Conservation (phyloP, 2,113 vertebrate species). For the Macrotis lagotis region DNA sequence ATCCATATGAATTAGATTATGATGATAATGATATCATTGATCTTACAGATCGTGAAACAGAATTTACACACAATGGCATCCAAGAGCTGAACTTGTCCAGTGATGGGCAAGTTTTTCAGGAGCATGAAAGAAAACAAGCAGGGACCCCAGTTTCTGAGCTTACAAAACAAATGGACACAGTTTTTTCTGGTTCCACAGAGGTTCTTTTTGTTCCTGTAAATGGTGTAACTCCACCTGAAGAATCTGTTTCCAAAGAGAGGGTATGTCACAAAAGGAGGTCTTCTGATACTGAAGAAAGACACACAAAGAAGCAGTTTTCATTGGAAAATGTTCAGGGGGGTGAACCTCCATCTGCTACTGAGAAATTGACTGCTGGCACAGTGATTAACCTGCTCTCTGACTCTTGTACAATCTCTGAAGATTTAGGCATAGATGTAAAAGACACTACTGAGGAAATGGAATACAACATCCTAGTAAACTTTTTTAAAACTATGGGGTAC, state of each 20-base stretch:
- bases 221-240: constrained; percentile 44
- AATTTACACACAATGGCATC: constrained; percentile 12
- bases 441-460: constrained; percentile 94
- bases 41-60: constrained; percentile 51
- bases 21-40: constrained; percentile 48
- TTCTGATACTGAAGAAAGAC: constrained; percentile 92
- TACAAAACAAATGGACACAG: constrained; percentile 90
- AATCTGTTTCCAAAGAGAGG: constrained; percentile 84
- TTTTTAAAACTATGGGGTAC: constrained; percentile 99
- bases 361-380: constrained; percentile 55
- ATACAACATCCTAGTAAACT: constrained; percentile 96
- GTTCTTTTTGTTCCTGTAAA: constrained; percentile 78
- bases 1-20: constrained; percentile 35
- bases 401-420: constrained; percentile 53
- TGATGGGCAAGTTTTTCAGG: constrained; percentile 62
- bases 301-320: constrained; percentile 94
- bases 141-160: constrained; percentile 95
- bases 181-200: constrained; percentile 86
- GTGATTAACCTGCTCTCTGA: constrained; percentile 76
- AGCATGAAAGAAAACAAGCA: constrained; percentile 89
- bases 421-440: constrained; percentile 75
- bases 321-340: constrained; percentile 84
- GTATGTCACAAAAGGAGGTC: constrained; percentile 93
- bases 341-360: constrained; percentile 16
- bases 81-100: background rate